Base-by-base conservation (phyloP, 2,888 invertebrate genomes). In the Drosophila anomalata region DNA sequence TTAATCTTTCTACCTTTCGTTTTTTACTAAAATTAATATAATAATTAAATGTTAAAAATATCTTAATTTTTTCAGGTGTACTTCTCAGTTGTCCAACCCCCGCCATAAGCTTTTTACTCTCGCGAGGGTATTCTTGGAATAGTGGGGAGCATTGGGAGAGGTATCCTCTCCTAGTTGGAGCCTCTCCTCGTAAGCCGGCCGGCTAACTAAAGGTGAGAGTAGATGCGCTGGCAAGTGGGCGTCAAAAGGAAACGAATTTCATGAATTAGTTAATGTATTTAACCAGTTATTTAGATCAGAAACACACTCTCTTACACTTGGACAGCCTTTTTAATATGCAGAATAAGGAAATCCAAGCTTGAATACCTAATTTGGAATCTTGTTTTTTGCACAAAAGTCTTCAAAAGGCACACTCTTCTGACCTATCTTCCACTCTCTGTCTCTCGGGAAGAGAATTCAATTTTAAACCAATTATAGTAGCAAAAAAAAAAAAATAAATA, bases 401-500 rank as follows among this genome's bases (percentile, higher is more conserved):
- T n/a, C 33, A 26, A 31, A 41, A 17, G 8, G 42, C 3, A 4
- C 22, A 11, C 9, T 17, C n/a, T 11, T 9, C 26, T 48, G 31
- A 12, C 33, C 36, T 50, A 41, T 47, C 41, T 31, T 24, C 33
- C 22, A 41, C 24, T 24, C n/a, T 22, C 20, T 17, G 2, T 22
- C 6, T 12, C 17, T 33, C 0, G 2, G 7, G 8, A 4, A 20
- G 20, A 24, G 39, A 22, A 33, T 55, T 76, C 61, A 72, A 85
- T 72, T 79, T 76, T 76, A 61, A 70, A 41, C 77, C 82, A 85
- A 81, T 81, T 87, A 78, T 63, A 47, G 74, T 74, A 66, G 68
- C 62, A 56, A 31, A 59, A 68, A 67, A 44, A 62, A 24, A 24
- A 24, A 9, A 46, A 36, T 29, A 47, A 88, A 83, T 83, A 83